Base-by-base conservation (phyloP, 2,888 invertebrate genomes). In the Pheosia gnoma region DNA sequence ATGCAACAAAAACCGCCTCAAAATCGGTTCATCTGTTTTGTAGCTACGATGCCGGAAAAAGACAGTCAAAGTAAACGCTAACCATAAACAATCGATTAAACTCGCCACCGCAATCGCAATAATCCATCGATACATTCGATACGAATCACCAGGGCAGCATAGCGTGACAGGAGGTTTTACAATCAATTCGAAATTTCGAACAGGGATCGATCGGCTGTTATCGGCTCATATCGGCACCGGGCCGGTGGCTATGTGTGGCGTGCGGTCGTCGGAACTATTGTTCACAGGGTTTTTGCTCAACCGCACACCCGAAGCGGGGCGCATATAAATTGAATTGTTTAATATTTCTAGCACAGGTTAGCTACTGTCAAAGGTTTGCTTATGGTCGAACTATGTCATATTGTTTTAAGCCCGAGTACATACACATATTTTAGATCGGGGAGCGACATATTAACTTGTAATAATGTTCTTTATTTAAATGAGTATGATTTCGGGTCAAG, bases 291-390 rank as follows among this genome's bases (percentile, higher is more conserved):
- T 75, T 75, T 74, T 81, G 83, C 80, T 72, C 78, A 82, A 82
- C 79, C 78, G 71, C 74, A 74, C 79, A 78, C 72, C 77, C 61
- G 77, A 67, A 74, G 76, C 77, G 80, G 78, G 77, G 78, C 77
- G 85, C 81, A 86, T 86, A 83, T 85, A 86, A 87, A 87, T 85
- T 86, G 82, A 82, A 84, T 82, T 81, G 83, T 84, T 86, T 84
- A 83, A 84, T 84, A 83, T 84, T 86, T 85, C 82, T 77, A 69
- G 80, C 78, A 62, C 67, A 67, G 59, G 61, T 56, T 43, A 59
- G 54, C 9, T 43, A 43, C 9, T 9, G 9, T 43, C 43, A 43
- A 9, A 43, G 41, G 5, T 41, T 43, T 43, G 43, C 3, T 43
- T 8, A 43, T 3, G 43, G 43, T 2, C 25, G 25, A 25, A 25